Percentiles rank a stretch among this genome's conserved stretches.
Conservation (phyloP, 2,113 vertebrate species). For the Hippocampus guttulatus region DNA sequence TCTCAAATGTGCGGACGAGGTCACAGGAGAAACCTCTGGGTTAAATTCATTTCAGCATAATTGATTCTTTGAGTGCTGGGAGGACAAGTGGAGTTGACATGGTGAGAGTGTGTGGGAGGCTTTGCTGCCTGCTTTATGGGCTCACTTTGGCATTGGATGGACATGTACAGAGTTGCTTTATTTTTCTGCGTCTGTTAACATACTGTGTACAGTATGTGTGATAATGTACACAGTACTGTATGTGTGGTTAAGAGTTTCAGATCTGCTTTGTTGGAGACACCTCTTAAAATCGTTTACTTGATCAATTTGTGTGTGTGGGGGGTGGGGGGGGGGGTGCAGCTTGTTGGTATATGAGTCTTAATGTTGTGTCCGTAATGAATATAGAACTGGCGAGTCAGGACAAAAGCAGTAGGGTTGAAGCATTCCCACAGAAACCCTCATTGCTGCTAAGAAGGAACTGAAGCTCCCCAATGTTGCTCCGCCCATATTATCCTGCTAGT, state of each 20-base stretch:
- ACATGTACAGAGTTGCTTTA: not conserved
- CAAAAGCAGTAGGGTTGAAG: slow-evolving; percentile 39
- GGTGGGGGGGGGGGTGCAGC: too few species aligned
- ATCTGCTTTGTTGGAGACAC: too few species aligned
- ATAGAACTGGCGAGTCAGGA: slow-evolving; percentile 29
- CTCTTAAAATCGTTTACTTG: not conserved
- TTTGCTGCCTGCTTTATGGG: slow-evolving; percentile 16
- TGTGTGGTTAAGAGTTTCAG: not conserved
- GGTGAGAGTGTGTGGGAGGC: slow-evolving; percentile 10
- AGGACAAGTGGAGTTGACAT: slow-evolving; percentile 46
- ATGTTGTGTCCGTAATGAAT: slow-evolving; percentile 11
- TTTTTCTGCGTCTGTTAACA: not conserved
- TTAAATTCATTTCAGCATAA: slow-evolving; percentile 67
- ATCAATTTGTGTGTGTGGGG: not conserved
- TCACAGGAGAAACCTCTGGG: slow-evolving; percentile 50
- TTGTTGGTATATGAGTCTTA: not conserved
- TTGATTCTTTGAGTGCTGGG: slow-evolving; percentile 59
- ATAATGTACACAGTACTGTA: not conserved
- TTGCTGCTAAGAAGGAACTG: slow-evolving; percentile 52
- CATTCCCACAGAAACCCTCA: slow-evolving; percentile 57
- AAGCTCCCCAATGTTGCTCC: slow-evolving; percentile 30
- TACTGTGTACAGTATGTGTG: not conserved
- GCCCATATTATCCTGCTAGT: slow-evolving; percentile 39
- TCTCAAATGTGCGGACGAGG: slow-evolving; percentile 38
- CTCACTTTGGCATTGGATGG: not conserved